These are phyloP conservation scores for Grantiella picta DNA, from an alignment of 2,113 vertebrate genomes.

Conservation along the genomic window DNA sequence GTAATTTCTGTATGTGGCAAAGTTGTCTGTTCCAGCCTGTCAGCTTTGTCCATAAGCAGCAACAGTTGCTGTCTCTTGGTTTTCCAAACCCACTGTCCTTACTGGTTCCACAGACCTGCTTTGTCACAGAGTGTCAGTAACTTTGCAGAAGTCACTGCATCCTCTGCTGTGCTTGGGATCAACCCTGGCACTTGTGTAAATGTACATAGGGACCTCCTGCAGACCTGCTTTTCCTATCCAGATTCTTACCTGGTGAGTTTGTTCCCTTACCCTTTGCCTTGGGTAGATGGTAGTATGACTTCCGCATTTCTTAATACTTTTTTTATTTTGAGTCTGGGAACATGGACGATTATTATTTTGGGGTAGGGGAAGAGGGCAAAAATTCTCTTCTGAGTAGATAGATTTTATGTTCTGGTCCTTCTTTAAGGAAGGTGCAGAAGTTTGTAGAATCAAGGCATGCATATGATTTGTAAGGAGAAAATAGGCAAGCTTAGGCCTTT, in stretches of 20 bases:
- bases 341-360: neutral
- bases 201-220: neutral
- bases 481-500: neutral
- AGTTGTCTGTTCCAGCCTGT: neutral
- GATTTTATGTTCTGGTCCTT: neutral
- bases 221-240: neutral
- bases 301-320: neutral
- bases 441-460: neutral
- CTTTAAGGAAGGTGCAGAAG: neutral
- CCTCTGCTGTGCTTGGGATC: neutral
- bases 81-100: neutral
- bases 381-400: neutral
- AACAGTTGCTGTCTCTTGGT: neutral
- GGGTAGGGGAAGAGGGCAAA: neutral
- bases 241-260: neutral
- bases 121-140: neutral
- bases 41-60: neutral
- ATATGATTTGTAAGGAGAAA: neutral
- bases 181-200: neutral
- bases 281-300: neutral
- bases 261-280: neutral
- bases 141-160: neutral
- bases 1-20: neutral
- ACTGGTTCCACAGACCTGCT: neutral
- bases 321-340: neutral